Evolutionary conservation across 2,888 invertebrate species (phyloP), one percentile per base, ranked within the genome.

Genomic region (Drosophila austrosaltans): DNA sequence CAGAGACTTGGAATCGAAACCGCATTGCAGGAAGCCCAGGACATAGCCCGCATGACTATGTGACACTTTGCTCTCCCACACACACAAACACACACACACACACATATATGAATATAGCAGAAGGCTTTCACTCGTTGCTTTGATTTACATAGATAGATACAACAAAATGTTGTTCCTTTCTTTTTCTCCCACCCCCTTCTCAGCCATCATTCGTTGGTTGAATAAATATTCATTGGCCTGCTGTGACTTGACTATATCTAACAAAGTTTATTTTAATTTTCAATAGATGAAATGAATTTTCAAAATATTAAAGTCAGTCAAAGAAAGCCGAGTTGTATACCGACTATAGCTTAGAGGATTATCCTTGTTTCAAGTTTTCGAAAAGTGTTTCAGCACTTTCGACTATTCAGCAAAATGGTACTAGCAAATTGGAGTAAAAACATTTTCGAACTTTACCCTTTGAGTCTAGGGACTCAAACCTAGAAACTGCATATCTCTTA

Each of bases 201-300:
- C 16, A 16, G 16, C 16, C 8, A 12, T 58, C 32, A n/a, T 48
- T 20, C 48, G 16, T 58, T 61, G 8, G 10, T n/a, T 40, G 62
- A 40, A 58, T 54, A 60, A 69, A 73, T 75, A 81, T 81, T 81
- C 79, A 76, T 81, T 53, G 58, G 20, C 10, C 53, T 25, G 22
- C 7, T 48, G 48, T 60, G 60, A 60, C 16, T 48, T 48, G 48
- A 44, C 10, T 48, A 32, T 20, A 63, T 63, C 25, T 22, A 40
- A 32, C 22, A 53, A 36, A 36, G 36, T 36, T 36, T 36, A 8
- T 36, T 36, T 36, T 36, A 36, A 36, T 36, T 36, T 36, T 36
- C 8, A 36, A 36, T 36, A 36, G 10, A 36, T 36, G 36, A 36
- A 36, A 36, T 36, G 36, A 36, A 36, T 36, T 36, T 36, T 2